Percentiles rank a stretch among this genome's conserved stretches.
Conservation (phyloP, 2,113 vertebrate species). For the Nipponia nippon region DNA sequence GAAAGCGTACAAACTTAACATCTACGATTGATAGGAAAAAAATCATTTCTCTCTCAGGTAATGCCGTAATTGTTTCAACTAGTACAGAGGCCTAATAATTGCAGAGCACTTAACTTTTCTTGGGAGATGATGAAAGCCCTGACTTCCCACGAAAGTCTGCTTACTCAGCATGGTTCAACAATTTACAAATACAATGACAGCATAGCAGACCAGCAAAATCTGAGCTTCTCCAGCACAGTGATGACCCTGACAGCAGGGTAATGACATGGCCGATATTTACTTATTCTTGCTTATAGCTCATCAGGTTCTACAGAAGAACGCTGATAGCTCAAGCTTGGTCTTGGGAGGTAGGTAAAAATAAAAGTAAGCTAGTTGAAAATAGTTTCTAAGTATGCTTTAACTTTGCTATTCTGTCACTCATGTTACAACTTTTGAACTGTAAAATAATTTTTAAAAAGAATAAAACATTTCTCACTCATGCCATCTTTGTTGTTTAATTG, state of each 20-base stretch:
- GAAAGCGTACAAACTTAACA: background rate
- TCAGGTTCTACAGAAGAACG: background rate
- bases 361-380: too few species aligned
- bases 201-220: background rate
- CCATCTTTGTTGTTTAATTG: background rate
- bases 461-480: background rate
- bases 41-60: background rate
- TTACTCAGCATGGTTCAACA: background rate
- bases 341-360: background rate
- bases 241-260: background rate
- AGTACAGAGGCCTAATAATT: background rate
- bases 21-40: background rate
- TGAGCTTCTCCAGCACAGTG: background rate
- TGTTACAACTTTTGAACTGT: background rate
- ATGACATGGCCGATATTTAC: background rate
- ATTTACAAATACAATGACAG: background rate
- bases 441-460: background rate
- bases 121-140: background rate
- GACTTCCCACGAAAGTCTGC: background rate
- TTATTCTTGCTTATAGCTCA: background rate
- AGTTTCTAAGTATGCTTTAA: background rate
- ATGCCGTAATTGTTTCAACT: background rate
- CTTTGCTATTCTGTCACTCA: background rate
- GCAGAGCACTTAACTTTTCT: background rate
- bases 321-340: background rate